Evolutionary conservation across 2,797 vertebrate species (phyloP).

Genomic region (Siniperca undulata): DNA sequence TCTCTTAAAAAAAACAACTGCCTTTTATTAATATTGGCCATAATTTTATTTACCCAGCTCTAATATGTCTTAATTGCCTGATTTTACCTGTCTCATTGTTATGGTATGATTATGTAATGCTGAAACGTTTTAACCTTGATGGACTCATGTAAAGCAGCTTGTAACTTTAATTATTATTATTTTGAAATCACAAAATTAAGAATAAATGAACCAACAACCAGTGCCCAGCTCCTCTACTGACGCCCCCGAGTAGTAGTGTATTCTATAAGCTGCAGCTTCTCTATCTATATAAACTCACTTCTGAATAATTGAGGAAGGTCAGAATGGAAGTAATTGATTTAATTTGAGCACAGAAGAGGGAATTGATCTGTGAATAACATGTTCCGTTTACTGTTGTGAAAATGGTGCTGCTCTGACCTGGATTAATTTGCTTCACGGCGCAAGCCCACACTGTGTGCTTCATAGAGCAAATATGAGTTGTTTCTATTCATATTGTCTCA

Average conservation of each 20-base stretch:
- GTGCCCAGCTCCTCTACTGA: not conserved
- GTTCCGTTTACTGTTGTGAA: slow-evolving; percentile 54
- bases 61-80: not conserved
- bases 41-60: not conserved
- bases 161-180: not conserved
- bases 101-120: no score
- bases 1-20: not conserved
- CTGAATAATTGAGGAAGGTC: slow-evolving; percentile 53
- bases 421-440: slow-evolving; percentile 59
- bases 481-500: slow-evolving; percentile 11
- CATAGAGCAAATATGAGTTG: slow-evolving; percentile 36
- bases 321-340: slow-evolving; percentile 68
- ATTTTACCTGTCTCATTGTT: not conserved
- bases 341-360: slow-evolving; percentile 56
- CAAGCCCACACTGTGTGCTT: slow-evolving; percentile 26
- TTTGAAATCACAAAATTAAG: slow-evolving; percentile 7
- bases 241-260: not conserved
- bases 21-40: not conserved
- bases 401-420: slow-evolving; percentile 52
- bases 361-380: slow-evolving; percentile 74
- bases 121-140: not conserved
- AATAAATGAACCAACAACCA: not conserved
- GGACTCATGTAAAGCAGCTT: not conserved
- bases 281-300: slow-evolving; percentile 21
- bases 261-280: slow-evolving; percentile 28